Evolutionary conservation across 2,888 invertebrate species (phyloP).

Genomic region (Chrysomela aeneicollis): DNA sequence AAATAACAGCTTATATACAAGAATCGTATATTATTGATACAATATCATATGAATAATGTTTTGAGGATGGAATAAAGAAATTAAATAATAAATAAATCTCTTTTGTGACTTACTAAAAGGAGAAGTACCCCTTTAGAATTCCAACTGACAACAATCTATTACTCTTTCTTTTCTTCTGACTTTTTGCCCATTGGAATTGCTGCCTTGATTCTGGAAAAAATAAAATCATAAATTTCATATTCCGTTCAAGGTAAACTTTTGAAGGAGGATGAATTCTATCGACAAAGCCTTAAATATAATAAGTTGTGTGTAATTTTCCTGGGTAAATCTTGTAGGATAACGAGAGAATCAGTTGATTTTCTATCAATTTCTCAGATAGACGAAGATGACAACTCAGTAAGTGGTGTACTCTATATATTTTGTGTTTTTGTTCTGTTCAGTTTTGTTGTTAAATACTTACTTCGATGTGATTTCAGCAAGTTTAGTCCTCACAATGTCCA

Average conservation of each 20-base stretch:
- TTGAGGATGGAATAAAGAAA: constrained; percentile 48
- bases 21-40: constrained; percentile 38
- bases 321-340: no score
- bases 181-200: constrained; percentile 91
- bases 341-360: background rate
- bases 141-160: constrained; percentile 65
- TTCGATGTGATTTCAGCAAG: constrained; percentile 88
- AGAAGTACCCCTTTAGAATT: constrained; percentile 16
- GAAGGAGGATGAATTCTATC: no score
- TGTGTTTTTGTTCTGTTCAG: no score
- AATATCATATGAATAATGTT: constrained; percentile 34
- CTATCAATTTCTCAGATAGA: no score
- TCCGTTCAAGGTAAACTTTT: no score
- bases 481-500: constrained; percentile 87
- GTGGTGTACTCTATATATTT: no score
- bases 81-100: constrained; percentile 39
- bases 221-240: constrained; percentile 18
- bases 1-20: constrained; percentile 42
- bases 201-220: constrained; percentile 78
- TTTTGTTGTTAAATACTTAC: constrained; percentile 66
- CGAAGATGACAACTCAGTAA: no score
- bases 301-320: no score
- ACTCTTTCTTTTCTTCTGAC: constrained; percentile 84
- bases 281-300: no score
- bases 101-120: constrained; percentile 15